Base-by-base conservation (phyloP, 2,888 invertebrate genomes). In the Nemurella pictetii region DNA sequence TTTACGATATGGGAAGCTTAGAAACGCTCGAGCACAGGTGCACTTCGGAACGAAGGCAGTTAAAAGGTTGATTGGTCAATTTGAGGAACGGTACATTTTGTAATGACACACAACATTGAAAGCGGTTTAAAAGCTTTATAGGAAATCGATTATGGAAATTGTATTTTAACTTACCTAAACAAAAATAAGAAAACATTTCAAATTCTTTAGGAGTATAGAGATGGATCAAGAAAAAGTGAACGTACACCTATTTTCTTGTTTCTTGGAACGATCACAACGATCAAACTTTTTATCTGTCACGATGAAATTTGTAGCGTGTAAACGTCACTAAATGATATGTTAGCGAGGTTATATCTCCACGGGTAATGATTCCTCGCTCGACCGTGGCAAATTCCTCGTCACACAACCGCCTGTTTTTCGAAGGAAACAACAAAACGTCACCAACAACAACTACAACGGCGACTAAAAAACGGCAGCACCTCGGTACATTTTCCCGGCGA, bases 131-230 rank as follows among this genome's bases (percentile, higher is more conserved):
- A 82, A 27, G 55, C 28, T 81, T 82, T 72, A 27, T 28, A 29
- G 26, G 72, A 82, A 82, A 82, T 82, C 82, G 82, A 82, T 82
- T 82, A 82, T 82, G 82, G 82, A 82, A 82, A 82, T 82, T 26
- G 82, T 82, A 72, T n/a, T 78, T 78, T 75, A 75, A 26, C 26
- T 75, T 75, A 25, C 75, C 7, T 26, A 20, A 25, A 9, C 15
- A n/a, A 75, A 25, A 75, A 5, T 28, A 75, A 75, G 26, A 9
- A 27, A 28, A 75, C 27, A 75, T 25, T 75, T 75, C 25, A 28
- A 27, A 27, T 75, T 2, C 75, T 75, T 27, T 75, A 4, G 75
- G 7, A 75, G 9, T 28, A n/a, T 26, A 5, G 26, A 12, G 27
- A 75, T 55, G 55, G 26, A 75, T 28, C 28, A 4, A 74, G 26